These are phyloP conservation scores for Clistopyga incitator DNA, from an alignment of 2,888 invertebrate species.

Conservation along the genomic window DNA sequence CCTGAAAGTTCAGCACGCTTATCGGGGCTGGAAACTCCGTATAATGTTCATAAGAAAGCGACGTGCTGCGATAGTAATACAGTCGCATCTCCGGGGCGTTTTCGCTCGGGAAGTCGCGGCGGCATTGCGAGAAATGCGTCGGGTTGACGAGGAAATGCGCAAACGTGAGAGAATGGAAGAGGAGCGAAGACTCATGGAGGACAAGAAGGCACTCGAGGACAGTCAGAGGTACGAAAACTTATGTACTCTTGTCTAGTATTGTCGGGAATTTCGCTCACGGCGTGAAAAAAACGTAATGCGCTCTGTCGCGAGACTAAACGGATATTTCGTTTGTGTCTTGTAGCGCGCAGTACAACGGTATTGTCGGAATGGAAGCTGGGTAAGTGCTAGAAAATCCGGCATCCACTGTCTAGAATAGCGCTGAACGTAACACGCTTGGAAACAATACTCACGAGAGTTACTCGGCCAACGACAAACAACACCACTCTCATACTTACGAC, in stretches of 20 bases:
- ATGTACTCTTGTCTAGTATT: conserved; percentile 12
- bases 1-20: conserved; percentile 92
- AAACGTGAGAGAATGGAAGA: conserved; percentile 91
- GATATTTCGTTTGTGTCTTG: conserved; percentile 77
- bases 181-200: conserved; percentile 87
- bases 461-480: conserved; percentile 25
- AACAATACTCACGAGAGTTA: conserved; percentile 46
- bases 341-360: conserved; percentile 86
- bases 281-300: conserved; percentile 17
- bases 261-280: conserved; percentile 5
- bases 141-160: conserved; percentile 94
- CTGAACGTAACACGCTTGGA: conserved; percentile 61
- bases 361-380: conserved; percentile 85
- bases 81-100: conserved; percentile 94
- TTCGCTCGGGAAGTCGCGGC: conserved; percentile 96
- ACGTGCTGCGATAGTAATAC: conserved; percentile 94
- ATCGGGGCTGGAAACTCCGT: conserved; percentile 93
- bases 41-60: conserved; percentile 92
- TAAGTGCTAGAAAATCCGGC: conserved; percentile 81
- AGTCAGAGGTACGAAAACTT: conserved; percentile 86
- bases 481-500: background rate
- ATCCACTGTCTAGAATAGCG: conserved; percentile 34
- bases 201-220: conserved; percentile 87
- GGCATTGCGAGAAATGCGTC: conserved; percentile 93
- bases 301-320: conserved; percentile 67